Base-by-base conservation (phyloP, 2,888 invertebrate genomes). In the Ecliptopera silaceata region DNA sequence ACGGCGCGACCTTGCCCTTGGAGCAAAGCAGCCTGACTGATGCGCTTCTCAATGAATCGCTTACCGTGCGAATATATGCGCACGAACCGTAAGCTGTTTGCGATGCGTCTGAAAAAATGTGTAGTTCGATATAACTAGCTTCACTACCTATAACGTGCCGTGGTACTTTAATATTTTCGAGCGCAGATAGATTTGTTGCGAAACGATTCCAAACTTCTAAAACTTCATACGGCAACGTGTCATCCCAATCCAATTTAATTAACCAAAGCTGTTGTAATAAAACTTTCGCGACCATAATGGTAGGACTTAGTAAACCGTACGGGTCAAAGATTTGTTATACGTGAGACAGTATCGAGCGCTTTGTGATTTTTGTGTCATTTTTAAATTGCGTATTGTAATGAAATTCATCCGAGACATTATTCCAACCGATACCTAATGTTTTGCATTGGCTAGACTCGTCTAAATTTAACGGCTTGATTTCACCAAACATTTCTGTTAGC, bases 221-320 rank as follows among this genome's bases (percentile, higher is more conserved):
- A 8, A 57, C 44, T 4, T 44, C 41, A 10, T 3, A 0, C 0
- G 55, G 50, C n/a, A 63, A 36, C 3, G 20, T 3, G 3, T 50
- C 44, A 20, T 63, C 63, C 60, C 60, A 60, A 11, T 48, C 56
- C 0, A 57, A 46, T 6, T 29, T 29, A 4, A 6, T 29, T 29
- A 29, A 29, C 29, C 29, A 29, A 29, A 29, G 29, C 29, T 10
- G 3, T 29, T 29, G 29, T 29, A 29, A 29, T 29, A 29, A 29
- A 29, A 29, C 29, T 29, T 29, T 29, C 10, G 29, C 29, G 10
- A 29, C 10, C 29, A 29, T 29, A 29, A 29, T 29, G 8, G 29
- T 29, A 6, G 29, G 29, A 10, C 29, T 29, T 1, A 29, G 29
- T 29, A 29, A 29, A 29, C 29, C 29, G 29, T 29, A 29, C 8